These are phyloP conservation scores for Villa cingulata DNA, from an alignment of 2,888 invertebrate genomes.

Conservation along the genomic window DNA sequence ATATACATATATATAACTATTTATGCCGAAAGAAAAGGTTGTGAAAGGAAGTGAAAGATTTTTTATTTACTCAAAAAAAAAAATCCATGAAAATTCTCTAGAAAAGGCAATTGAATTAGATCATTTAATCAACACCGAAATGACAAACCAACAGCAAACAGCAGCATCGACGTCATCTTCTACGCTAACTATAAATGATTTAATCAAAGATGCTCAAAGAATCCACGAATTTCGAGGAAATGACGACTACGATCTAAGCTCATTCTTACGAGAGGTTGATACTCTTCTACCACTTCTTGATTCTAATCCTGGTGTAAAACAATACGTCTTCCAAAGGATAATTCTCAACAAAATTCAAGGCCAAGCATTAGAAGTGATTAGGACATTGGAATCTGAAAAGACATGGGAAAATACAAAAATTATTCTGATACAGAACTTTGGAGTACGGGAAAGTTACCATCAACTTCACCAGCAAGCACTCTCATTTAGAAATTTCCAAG, in stretches of 20 bases:
- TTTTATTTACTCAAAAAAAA: no score
- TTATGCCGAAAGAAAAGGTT: no score
- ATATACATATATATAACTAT: no score
- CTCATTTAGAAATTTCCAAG: constrained; percentile 8
- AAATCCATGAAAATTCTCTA: no score
- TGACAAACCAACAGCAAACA: no score
- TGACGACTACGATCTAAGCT: not conserved
- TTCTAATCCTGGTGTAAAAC: not conserved
- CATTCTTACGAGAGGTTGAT: no score
- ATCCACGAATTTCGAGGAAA: not conserved
- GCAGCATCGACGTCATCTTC: no score
- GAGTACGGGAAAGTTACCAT: constrained; percentile 11
- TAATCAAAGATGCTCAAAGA: not conserved
- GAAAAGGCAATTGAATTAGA: no score
- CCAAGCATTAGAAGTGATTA: constrained; percentile 12
- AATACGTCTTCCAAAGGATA: constrained; percentile 12
- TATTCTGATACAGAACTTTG: constrained; percentile 11
- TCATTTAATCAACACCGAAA: no score
- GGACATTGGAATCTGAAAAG: constrained; percentile 10
- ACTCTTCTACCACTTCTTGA: not conserved
- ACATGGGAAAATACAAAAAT: constrained; percentile 10
- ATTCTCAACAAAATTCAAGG: constrained; percentile 14
- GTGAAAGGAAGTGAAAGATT: no score
- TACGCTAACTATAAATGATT: not conserved
- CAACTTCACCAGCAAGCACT: constrained; percentile 8